These are phyloP conservation scores for Drusus annulatus DNA, from an alignment of 1,140 invertebrate species.

Conservation along the genomic window DNA sequence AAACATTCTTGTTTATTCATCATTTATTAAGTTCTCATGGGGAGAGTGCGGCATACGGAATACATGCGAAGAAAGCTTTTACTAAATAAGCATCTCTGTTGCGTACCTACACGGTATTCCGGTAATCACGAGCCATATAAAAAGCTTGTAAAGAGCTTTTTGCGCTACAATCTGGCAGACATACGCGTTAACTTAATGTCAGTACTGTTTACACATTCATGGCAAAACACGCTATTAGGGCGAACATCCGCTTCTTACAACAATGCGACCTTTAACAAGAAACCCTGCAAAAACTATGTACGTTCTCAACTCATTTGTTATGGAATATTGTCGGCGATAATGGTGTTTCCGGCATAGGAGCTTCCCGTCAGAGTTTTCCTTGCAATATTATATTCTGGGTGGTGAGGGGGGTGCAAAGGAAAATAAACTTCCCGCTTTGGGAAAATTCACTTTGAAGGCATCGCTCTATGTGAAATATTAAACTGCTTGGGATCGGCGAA, in stretches of 20 bases:
- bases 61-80: conserved; percentile 8
- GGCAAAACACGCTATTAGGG: conserved; percentile 18
- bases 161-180: conserved; percentile 1
- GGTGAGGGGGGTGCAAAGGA: conserved; percentile 2
- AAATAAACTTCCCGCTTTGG: conserved; percentile 11
- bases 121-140: conserved; percentile 4
- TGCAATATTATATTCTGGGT: conserved; percentile 17
- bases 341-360: conserved; percentile 5
- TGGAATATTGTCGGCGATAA: conserved; percentile 6
- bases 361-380: not conserved
- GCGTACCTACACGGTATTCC: not conserved
- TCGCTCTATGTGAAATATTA: conserved; percentile 43
- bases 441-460: conserved; percentile 52
- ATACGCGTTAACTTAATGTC: not conserved
- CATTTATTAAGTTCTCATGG: not conserved
- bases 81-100: not conserved
- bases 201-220: conserved; percentile 1
- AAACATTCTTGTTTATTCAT: not conserved
- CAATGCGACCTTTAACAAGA: not conserved
- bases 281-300: conserved; percentile 8
- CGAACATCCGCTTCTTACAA: conserved; percentile 7
- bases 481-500: not conserved
- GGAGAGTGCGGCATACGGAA: not conserved
- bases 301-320: not conserved
- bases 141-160: conserved; percentile 33